Evolutionary conservation across 2,888 invertebrate genomes (phyloP).

Genomic region (Eupithecia subumbrata): DNA sequence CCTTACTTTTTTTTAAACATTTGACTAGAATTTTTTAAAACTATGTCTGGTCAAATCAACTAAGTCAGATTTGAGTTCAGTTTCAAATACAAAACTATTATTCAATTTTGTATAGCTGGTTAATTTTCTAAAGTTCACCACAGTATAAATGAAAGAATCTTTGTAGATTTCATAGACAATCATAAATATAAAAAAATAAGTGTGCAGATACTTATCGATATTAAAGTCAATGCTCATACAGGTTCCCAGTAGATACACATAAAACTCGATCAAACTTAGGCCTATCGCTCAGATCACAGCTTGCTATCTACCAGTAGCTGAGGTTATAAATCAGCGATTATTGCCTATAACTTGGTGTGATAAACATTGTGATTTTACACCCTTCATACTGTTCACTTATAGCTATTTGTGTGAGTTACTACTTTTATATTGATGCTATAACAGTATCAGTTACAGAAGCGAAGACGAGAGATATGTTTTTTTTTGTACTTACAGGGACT

Average conservation of each 20-base stretch:
- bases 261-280: conserved; percentile 49
- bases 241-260: conserved; percentile 30
- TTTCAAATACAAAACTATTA: background rate
- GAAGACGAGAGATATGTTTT: background rate
- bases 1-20: too few species aligned
- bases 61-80: background rate
- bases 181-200: background rate
- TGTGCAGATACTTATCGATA: background rate
- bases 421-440: conserved; percentile 17
- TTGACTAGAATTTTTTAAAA: background rate
- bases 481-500: background rate
- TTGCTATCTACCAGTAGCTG: conserved; percentile 57
- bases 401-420: conserved; percentile 23
- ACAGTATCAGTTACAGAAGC: background rate
- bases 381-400: conserved; percentile 45
- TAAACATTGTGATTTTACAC: conserved; percentile 68
- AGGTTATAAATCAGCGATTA: conserved; percentile 71
- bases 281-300: conserved; percentile 61
- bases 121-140: too few species aligned
- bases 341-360: conserved; percentile 69
- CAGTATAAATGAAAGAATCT: background rate
- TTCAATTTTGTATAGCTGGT: background rate
- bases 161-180: background rate
- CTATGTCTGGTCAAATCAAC: background rate
- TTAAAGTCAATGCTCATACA: background rate